Evolutionary conservation across 2,113 vertebrate species (phyloP), one percentile per base, ranked within the genome.

Genomic region (Stegastes partitus): DNA sequence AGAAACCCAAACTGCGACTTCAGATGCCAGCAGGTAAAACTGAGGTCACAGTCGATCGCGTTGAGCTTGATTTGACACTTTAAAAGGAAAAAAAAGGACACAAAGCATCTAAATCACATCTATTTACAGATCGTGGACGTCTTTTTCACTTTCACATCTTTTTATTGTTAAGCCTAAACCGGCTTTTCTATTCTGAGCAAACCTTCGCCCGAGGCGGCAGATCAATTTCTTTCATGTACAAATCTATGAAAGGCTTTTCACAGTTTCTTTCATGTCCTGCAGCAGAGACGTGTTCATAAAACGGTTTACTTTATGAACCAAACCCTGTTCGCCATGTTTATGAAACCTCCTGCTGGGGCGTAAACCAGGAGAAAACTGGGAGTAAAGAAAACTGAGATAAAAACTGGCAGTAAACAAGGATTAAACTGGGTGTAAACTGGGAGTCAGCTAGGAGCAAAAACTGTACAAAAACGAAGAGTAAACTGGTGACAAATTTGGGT

Each of bases 11-110:
- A 86, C 62, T 28, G 37, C 64, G 53, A 39, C 77, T 87, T 85
- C 10, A 81, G 62, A 53, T 45, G 69, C 34, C 37, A 31, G 62
- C 79, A 89, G 83, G 88, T 89, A 87, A 81, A 89, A 70, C 44
- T 25, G 50, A 3, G 55, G 67, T 82, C 83, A 82, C 62, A 16
- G 56, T 49, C 25, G 57, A 79, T 56, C 15, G 7, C 11, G n/a
- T 6, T 68, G 55, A 74, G 39, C 47, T 59, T 63, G 19, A 59
- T 56, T 8, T 44, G 47, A 53, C 50, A 22, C 25, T 25, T 49
- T 18, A 15, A 3, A 22, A 11, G 19, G 4, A 14, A 18, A 2
- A 12, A 42, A 57, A 54, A 49, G 0, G 5, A 0, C 16, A 67
- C 9, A 34, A 42, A 23, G n/a, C 12, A 42, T 44, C 47, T 22